These are phyloP conservation scores for Zele albiditarsus DNA, from an alignment of 2,888 invertebrate species.

Conservation along the genomic window DNA sequence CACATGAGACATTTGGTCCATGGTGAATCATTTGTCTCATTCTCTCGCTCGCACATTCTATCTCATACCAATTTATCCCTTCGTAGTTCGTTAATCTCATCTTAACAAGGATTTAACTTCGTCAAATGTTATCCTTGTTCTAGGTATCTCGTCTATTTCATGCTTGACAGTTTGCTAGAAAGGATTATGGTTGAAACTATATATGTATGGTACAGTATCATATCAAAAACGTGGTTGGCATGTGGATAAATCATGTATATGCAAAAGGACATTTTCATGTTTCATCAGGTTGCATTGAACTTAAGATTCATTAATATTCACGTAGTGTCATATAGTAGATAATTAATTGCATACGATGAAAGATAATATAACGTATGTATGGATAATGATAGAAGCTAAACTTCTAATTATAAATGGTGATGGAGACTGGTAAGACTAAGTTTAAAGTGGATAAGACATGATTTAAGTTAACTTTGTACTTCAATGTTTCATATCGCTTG, in stretches of 20 bases:
- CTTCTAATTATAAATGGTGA: background rate
- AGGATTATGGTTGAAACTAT: constrained; percentile 17
- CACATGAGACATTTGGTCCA: constrained; percentile 11
- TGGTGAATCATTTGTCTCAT: constrained; percentile 25
- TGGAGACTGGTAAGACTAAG: background rate
- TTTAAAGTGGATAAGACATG: background rate
- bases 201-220: constrained; percentile 7
- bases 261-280: constrained; percentile 5
- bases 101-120: constrained; percentile 63
- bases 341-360: background rate
- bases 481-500: background rate
- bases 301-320: constrained; percentile 4
- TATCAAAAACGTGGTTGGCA: constrained; percentile 5
- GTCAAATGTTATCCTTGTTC: constrained; percentile 45
- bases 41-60: background rate
- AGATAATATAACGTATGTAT: background rate
- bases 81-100: constrained; percentile 60
- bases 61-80: background rate
- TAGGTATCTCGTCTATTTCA: constrained; percentile 40
- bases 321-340: background rate
- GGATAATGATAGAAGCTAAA: background rate
- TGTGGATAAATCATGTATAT: constrained; percentile 3
- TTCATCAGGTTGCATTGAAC: background rate
- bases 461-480: background rate
- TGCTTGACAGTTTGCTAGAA: constrained; percentile 39